These are phyloP conservation scores for Neodiprion lecontei DNA, from an alignment of 1,140 invertebrate genomes.

Conservation along the genomic window DNA sequence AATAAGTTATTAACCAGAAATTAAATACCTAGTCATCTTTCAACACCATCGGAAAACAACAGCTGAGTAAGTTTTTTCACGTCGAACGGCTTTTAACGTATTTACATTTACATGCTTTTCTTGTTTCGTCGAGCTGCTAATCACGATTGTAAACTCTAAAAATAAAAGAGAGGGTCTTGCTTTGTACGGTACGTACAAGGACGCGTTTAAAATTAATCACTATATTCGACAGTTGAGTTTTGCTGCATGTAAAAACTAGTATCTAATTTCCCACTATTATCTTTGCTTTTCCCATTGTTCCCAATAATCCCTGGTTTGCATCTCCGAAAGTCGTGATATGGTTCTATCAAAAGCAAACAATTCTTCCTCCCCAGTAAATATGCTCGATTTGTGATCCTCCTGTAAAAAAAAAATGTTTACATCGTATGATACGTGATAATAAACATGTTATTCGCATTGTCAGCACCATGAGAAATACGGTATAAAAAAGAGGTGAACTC, in stretches of 20 bases:
- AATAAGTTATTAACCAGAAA: not conserved
- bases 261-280: constrained; percentile 31
- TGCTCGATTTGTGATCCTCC: constrained; percentile 76
- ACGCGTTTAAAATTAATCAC: no score
- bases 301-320: constrained; percentile 96
- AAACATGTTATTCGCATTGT: constrained; percentile 7
- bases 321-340: constrained; percentile 90
- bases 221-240: no score
- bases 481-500: constrained; percentile 20
- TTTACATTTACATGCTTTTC: no score
- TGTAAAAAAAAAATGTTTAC: constrained; percentile 50
- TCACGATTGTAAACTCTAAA: no score
- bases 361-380: constrained; percentile 98
- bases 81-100: no score
- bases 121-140: no score
- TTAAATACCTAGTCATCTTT: not conserved
- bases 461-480: constrained; percentile 39
- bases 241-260: no score
- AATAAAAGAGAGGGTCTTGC: no score
- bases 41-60: no score
- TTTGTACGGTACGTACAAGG: no score
- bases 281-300: constrained; percentile 74
- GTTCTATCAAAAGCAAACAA: constrained; percentile 96
- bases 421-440: constrained; percentile 18
- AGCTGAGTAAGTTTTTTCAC: no score